phyloP scores from a whole-genome alignment of 2,797 vertebrate species.

The Lates japonicus region DNA sequence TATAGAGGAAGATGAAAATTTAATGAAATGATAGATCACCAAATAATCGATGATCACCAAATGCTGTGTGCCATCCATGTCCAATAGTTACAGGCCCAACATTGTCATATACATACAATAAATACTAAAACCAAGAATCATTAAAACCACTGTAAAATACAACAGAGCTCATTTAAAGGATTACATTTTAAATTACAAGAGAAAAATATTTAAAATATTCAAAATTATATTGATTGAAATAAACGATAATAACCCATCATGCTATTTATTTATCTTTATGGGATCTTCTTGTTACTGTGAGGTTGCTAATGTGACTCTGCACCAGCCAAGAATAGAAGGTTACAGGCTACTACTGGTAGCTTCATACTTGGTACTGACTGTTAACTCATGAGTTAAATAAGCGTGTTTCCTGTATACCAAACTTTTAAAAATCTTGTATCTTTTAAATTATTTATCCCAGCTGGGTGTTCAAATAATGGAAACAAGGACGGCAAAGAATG shows the following conservation, averaged over 20 bases:
- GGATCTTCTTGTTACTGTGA: background rate
- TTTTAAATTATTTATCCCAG: background rate
- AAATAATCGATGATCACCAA: background rate
- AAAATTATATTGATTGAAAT: constrained; percentile 28
- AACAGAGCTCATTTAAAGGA: constrained; percentile 2
- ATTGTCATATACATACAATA: background rate
- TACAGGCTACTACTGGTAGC: background rate
- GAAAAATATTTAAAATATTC: background rate
- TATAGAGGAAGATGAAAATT: background rate
- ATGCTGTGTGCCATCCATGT: background rate
- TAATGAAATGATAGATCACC: background rate
- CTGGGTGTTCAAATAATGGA: background rate
- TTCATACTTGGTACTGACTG: background rate
- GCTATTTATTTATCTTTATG: constrained; percentile 5
- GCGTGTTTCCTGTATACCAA: background rate
- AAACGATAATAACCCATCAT: constrained; percentile 26
- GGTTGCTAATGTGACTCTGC: background rate
- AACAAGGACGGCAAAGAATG: constrained; percentile 2
- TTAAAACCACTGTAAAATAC: background rate
- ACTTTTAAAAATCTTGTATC: background rate
- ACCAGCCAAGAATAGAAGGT: background rate
- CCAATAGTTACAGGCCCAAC: background rate
- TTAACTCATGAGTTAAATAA: background rate
- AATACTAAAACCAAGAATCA: background rate
- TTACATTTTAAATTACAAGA: constrained; percentile 9